A percentile compares a stretch with the other conserved stretches of the same genome.
phyloP scores from a whole-genome alignment of 2,113 vertebrate species.

The Crotalus horridus region DNA sequence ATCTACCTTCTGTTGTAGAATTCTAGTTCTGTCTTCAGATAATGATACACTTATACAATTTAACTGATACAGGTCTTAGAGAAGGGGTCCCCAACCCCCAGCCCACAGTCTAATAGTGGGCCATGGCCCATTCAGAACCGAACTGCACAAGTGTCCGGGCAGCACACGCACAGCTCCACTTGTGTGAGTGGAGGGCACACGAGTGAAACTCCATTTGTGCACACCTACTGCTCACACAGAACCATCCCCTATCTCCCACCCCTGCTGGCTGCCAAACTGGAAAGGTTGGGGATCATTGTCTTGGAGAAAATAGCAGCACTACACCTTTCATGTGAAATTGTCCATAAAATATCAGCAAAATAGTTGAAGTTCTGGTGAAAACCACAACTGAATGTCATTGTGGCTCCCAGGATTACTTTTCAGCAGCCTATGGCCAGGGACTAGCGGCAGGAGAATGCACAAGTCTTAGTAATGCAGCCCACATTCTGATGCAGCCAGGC shows the following conservation, averaged over 20 bases:
- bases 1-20: neutral
- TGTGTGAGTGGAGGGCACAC: no score
- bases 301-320: neutral
- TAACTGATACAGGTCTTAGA: neutral
- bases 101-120: no score
- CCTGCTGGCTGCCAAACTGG: no score
- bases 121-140: no score
- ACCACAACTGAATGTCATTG: neutral
- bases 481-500: neutral
- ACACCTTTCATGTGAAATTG: neutral
- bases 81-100: no score
- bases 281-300: no score
- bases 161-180: no score
- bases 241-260: no score
- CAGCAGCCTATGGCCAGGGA: neutral
- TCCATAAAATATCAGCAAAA: neutral
- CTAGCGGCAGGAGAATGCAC: neutral
- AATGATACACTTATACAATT: neutral
- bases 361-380: neutral
- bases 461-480: neutral
- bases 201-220: no score
- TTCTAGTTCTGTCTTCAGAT: neutral
- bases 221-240: no score
- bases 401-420: neutral
- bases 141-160: no score